Percentiles rank a stretch among this genome's conserved stretches.
Evolutionary conservation across 2,888 invertebrate species (phyloP).

Genomic region (Netelia inedita): DNA sequence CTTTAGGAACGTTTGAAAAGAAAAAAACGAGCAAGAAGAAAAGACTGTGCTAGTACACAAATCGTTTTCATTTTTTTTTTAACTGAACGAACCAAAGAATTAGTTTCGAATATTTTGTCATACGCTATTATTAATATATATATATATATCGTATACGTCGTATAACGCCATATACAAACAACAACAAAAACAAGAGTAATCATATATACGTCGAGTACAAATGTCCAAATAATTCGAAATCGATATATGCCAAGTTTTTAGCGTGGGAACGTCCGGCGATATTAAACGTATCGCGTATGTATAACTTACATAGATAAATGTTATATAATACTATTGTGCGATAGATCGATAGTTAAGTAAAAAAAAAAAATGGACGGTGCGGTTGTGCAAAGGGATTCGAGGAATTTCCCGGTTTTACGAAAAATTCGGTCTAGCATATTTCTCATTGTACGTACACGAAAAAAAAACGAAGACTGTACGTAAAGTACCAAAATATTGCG

Average conservation of each 20-base stretch:
- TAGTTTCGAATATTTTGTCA: constrained; percentile 79
- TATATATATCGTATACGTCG: constrained; percentile 42
- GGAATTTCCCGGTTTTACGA: constrained; percentile 23
- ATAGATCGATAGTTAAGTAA: constrained; percentile 12
- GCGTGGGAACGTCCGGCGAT: constrained; percentile 29
- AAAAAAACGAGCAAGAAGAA: constrained; percentile 14
- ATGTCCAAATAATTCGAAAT: constrained; percentile 75
- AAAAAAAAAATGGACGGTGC: background rate
- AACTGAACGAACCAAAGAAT: constrained; percentile 63
- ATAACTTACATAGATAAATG: constrained; percentile 30
- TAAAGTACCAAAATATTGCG: constrained; percentile 37
- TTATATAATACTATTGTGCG: constrained; percentile 13
- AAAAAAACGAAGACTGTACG: constrained; percentile 19
- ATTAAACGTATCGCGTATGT: constrained; percentile 27
- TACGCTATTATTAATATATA: constrained; percentile 71
- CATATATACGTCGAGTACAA: constrained; percentile 78
- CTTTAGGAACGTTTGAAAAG: constrained; percentile 34
- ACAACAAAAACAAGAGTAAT: constrained; percentile 11
- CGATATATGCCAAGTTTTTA: constrained; percentile 45
- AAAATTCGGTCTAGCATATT: constrained; percentile 58
- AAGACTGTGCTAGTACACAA: constrained; percentile 48
- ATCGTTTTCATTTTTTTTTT: constrained; percentile 39
- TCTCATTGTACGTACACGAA: constrained; percentile 29
- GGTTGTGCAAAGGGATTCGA: background rate
- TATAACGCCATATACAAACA: constrained; percentile 2